Evolutionary conservation across 2,113 vertebrate species (phyloP).

Genomic region (Megaptera novaeangliae): DNA sequence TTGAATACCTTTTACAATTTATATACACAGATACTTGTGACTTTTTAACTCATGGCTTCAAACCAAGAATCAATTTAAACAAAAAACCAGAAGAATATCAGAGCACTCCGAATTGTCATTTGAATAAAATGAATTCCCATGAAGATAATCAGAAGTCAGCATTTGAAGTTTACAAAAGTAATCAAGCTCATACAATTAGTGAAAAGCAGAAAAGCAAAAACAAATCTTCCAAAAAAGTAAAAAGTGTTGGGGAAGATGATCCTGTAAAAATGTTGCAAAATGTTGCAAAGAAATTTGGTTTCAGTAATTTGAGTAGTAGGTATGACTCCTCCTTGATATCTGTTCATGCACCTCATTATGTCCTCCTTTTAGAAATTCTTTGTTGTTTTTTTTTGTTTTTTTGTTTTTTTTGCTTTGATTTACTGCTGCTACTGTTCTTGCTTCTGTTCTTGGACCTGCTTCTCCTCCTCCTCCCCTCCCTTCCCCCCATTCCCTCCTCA

Average conservation of each 20-base stretch:
- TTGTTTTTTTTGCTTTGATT: background rate
- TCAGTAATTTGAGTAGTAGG: constrained; percentile 90
- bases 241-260: constrained; percentile 82
- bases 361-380: background rate
- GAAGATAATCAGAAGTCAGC: constrained; percentile 85
- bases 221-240: constrained; percentile 89
- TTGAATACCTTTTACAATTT: constrained; percentile 90
- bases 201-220: constrained; percentile 88
- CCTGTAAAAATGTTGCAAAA: constrained; percentile 92
- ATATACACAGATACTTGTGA: constrained; percentile 96
- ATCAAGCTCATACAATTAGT: constrained; percentile 78
- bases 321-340: constrained; percentile 68
- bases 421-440: background rate
- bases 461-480: background rate
- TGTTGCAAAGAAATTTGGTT: constrained; percentile 90
- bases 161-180: constrained; percentile 89
- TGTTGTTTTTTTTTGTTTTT: background rate
- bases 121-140: constrained; percentile 85
- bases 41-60: constrained; percentile 88
- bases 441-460: background rate
- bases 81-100: constrained; percentile 79
- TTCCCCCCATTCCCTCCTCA: background rate
- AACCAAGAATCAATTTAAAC: constrained; percentile 79
- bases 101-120: constrained; percentile 85
- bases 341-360: background rate